Conservation (phyloP, 2,797 vertebrate species). For the Perdix hodgsoniae region DNA sequence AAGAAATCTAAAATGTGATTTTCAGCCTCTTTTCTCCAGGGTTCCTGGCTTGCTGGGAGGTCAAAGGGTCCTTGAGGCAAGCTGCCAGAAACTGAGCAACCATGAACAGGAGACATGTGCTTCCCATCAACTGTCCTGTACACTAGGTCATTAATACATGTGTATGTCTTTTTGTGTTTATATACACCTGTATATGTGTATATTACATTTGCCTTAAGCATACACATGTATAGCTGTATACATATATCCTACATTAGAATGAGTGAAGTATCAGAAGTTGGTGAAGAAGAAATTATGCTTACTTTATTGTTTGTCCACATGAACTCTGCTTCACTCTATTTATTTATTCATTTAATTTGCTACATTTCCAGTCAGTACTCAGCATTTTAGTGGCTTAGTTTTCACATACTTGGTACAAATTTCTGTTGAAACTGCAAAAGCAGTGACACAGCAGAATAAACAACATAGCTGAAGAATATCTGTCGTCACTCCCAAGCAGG, state of each 20-base stretch:
- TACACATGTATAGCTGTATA: fast-evolving
- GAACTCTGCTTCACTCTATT: conserved; percentile 1
- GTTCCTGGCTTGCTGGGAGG: background rate
- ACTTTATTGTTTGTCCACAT: background rate
- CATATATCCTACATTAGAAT: background rate
- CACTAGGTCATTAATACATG: background rate
- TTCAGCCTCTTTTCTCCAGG: background rate
- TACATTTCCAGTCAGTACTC: conserved; percentile 32
- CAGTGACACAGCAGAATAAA: conserved; percentile 31
- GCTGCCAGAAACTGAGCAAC: background rate
- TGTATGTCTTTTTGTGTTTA: background rate
- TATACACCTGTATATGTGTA: background rate
- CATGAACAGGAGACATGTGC: background rate
- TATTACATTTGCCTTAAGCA: background rate
- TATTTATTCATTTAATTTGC: conserved; percentile 23
- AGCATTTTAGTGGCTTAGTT: background rate
- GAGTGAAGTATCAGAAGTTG: background rate
- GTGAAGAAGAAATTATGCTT: background rate
- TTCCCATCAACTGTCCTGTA: background rate
- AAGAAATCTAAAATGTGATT: background rate
- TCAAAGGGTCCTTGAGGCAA: background rate
- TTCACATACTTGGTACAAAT: conserved; percentile 24
- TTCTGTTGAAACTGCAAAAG: conserved; percentile 42
- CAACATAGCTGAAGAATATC: background rate
- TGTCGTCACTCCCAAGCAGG: background rate